These are phyloP conservation scores for Sciaenops ocellatus DNA, from an alignment of 2,797 vertebrate species.

Conservation along the genomic window DNA sequence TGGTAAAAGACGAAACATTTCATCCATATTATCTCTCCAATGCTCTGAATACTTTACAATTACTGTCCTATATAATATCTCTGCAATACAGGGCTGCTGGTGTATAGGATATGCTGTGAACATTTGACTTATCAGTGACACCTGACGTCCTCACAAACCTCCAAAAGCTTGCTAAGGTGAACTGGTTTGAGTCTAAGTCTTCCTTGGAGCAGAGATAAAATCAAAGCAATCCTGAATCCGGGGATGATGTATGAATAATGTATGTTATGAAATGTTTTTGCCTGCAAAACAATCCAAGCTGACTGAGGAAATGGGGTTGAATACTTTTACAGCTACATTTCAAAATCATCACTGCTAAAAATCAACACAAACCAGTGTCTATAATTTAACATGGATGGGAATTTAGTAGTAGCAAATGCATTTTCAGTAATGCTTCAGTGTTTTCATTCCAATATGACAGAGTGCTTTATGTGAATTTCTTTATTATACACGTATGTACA, in stretches of 20 bases:
- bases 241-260: constrained; percentile 74
- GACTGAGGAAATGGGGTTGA: constrained; percentile 51
- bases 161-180: constrained; percentile 61
- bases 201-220: constrained; percentile 62
- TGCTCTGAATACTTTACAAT: constrained; percentile 4
- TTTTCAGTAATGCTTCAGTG: no score
- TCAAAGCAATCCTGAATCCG: constrained; percentile 71
- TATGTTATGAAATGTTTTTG: constrained; percentile 66
- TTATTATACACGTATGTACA: not conserved
- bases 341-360: constrained; percentile 40
- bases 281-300: constrained; percentile 64
- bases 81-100: constrained; percentile 7
- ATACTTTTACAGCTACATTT: constrained; percentile 49
- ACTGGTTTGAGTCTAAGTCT: constrained; percentile 37
- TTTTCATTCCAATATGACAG: constrained; percentile 16
- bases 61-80: not conserved
- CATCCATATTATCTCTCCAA: constrained; percentile 2
- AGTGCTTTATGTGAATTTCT: not conserved
- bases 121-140: constrained; percentile 61
- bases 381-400: constrained; percentile 29
- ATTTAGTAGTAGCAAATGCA: not conserved
- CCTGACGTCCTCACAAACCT: constrained; percentile 40
- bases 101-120: constrained; percentile 18
- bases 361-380: constrained; percentile 16
- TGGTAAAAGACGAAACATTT: constrained; percentile 18